phyloP scores from a whole-genome alignment of 2,113 vertebrate genomes.

The Dinomys branickii region DNA sequence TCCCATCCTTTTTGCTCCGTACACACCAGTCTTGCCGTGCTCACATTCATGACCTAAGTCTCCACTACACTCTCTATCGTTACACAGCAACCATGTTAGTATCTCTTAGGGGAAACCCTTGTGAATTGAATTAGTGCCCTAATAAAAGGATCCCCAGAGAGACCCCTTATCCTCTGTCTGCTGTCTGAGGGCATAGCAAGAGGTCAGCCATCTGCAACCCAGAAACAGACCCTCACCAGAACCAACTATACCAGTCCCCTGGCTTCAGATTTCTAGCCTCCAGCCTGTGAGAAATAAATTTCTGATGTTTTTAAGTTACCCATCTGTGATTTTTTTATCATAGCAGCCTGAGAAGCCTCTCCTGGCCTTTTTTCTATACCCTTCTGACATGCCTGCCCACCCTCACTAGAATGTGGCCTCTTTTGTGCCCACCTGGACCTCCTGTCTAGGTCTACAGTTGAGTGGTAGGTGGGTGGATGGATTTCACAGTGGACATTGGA shows the following conservation, averaged over 20 bases:
- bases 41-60: background rate
- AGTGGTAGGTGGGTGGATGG: background rate
- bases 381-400: background rate
- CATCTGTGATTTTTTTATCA: background rate
- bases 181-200: background rate
- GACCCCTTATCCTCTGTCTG: background rate
- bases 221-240: background rate
- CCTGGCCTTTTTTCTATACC: background rate
- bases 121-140: background rate
- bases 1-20: background rate
- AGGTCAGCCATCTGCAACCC: background rate
- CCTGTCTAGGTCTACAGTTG: background rate
- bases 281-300: background rate
- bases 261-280: background rate
- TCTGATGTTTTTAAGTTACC: background rate
- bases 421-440: background rate
- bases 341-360: background rate
- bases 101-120: background rate
- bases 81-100: background rate
- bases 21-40: background rate
- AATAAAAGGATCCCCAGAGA: background rate
- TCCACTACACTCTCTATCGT: background rate
- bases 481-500: background rate
- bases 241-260: background rate
- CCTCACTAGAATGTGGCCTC: background rate